Evolutionary conservation across 2,113 vertebrate genomes (phyloP).

Genomic region (Protobothrops mucrosquamatus): DNA sequence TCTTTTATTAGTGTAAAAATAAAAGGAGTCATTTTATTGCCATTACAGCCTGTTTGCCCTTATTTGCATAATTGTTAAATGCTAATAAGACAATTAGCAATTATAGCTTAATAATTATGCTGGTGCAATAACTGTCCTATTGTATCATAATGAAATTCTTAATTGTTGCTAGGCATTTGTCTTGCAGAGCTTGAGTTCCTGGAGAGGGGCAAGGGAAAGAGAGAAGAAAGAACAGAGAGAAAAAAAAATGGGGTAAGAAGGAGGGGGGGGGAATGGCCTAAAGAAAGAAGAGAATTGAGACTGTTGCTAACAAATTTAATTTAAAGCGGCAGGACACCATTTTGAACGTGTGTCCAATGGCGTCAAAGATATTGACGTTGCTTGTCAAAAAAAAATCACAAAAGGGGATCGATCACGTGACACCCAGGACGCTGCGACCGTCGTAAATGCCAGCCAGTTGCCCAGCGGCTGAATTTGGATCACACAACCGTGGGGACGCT

Average conservation of each 20-base stretch:
- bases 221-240: neutral
- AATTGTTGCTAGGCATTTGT: slow-evolving; percentile 64
- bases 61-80: slow-evolving; percentile 70
- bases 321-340: neutral
- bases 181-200: slow-evolving; percentile 27
- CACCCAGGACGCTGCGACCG: no score
- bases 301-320: neutral
- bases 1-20: slow-evolving; percentile 32
- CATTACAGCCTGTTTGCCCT: slow-evolving; percentile 58
- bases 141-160: slow-evolving; percentile 66
- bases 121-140: slow-evolving; percentile 46
- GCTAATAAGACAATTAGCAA: slow-evolving; percentile 68
- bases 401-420: neutral
- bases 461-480: neutral
- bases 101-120: slow-evolving; percentile 67
- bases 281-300: neutral
- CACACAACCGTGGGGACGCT: neutral
- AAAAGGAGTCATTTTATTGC: slow-evolving; percentile 55
- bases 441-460: neutral
- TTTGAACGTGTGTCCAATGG: neutral
- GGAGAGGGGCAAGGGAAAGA: slow-evolving; percentile 4
- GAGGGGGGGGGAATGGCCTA: neutral
- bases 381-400: neutral
- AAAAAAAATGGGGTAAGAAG: no score
- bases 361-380: no score